These are phyloP conservation scores for Rugalucina vietnamica DNA, from an alignment of 2,888 invertebrate genomes.

Conservation along the genomic window DNA sequence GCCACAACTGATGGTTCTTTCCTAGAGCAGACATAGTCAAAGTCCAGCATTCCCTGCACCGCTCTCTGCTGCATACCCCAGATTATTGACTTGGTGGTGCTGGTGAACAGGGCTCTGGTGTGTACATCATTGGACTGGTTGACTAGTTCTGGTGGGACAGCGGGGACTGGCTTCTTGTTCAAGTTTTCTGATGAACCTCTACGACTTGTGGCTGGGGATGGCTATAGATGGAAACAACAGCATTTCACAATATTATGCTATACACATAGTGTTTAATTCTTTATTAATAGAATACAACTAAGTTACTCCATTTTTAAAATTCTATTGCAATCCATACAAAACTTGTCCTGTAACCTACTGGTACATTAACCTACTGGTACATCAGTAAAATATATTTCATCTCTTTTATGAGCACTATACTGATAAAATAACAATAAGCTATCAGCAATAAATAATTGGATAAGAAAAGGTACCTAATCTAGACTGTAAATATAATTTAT, in stretches of 20 bases:
- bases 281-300: background rate
- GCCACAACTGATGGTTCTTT: conserved; percentile 94
- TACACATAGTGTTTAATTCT: background rate
- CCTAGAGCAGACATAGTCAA: conserved; percentile 96
- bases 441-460: too few relatives aligned
- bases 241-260: background rate
- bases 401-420: too few relatives aligned
- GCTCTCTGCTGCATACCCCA: conserved; percentile 99
- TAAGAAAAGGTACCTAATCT: too few relatives aligned
- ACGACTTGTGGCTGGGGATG: conserved; percentile 70
- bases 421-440: too few relatives aligned
- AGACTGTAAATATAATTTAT: too few relatives aligned
- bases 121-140: conserved; percentile 11
- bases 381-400: too few relatives aligned
- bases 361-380: too few relatives aligned
- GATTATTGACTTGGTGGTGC: conserved; percentile 95
- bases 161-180: conserved; percentile 25
- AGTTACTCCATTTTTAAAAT: too few relatives aligned
- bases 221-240: conserved; percentile 37
- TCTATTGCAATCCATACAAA: too few relatives aligned
- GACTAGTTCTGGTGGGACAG: conserved; percentile 6
- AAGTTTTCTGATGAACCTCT: conserved; percentile 67
- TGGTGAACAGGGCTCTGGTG: conserved; percentile 89
- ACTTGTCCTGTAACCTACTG: too few relatives aligned
- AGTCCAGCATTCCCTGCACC: conserved; percentile 97